A percentile compares a stretch with the other conserved stretches of the same genome.
Conservation (phyloP, 2,113 vertebrate species). For the Arenaria interpres region DNA sequence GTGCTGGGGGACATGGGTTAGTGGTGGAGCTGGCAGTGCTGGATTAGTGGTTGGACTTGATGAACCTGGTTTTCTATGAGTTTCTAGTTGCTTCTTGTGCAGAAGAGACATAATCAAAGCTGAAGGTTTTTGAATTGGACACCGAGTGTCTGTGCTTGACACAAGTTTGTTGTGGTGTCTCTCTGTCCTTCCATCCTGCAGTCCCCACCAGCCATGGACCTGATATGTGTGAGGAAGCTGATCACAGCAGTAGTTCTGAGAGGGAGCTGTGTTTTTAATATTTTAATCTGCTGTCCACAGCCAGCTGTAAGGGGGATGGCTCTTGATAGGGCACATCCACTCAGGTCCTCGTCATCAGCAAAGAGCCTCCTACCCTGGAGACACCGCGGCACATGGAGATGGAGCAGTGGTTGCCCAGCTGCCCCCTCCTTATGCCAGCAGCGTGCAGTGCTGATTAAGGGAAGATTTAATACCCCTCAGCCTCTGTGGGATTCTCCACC, state of each 20-base stretch:
- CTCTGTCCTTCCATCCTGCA: not conserved
- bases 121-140: not conserved
- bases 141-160: not conserved
- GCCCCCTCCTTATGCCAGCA: not conserved
- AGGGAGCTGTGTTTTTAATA: not conserved
- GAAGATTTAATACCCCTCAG: not conserved
- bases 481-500: not conserved
- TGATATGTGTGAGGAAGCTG: not conserved
- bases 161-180: not conserved
- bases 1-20: not conserved
- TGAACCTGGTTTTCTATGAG: not conserved
- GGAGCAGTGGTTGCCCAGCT: not conserved
- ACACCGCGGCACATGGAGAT: fast-evolving
- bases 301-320: not conserved
- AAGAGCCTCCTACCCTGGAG: not conserved
- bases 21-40: not conserved
- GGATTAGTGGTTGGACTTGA: not conserved
- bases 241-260: not conserved
- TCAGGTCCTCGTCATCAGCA: not conserved
- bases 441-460: not conserved
- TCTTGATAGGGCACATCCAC: not conserved
- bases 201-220: not conserved
- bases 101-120: not conserved
- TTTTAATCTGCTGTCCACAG: not conserved
- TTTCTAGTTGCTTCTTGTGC: not conserved